Percentiles rank a stretch among this genome's conserved stretches.
These are phyloP conservation scores for Brachyptera putata DNA, from an alignment of 2,888 invertebrate species.

Conservation along the genomic window DNA sequence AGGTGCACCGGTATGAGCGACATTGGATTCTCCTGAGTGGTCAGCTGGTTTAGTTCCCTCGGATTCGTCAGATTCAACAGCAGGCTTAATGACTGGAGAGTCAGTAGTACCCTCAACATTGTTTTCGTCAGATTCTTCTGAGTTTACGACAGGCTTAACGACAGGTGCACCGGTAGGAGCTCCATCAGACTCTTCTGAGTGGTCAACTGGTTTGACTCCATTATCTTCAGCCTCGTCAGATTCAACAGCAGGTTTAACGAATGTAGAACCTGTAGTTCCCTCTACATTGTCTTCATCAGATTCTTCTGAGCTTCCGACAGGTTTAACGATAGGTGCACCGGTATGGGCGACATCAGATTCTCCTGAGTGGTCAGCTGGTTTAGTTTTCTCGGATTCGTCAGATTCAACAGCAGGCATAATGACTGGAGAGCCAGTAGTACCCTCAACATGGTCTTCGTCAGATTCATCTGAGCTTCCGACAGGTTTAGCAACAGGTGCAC, in stretches of 20 bases:
- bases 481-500: constrained; percentile 4
- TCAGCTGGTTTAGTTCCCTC: too few species aligned
- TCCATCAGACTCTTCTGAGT: too few species aligned
- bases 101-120: too few species aligned
- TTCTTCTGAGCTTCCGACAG: constrained; percentile 15
- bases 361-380: constrained; percentile 23
- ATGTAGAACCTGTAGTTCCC: neutral
- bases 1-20: neutral
- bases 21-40: neutral
- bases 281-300: constrained; percentile 21
- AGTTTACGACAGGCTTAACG: constrained; percentile 32
- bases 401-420: constrained; percentile 26
- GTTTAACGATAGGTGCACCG: neutral
- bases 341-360: constrained; percentile 3
- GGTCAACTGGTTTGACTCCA: too few species aligned
- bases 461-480: constrained; percentile 9
- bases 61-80: too few species aligned
- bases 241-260: constrained; percentile 26
- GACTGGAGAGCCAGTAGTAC: neutral
- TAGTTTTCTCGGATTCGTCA: constrained; percentile 29
- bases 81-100: too few species aligned
- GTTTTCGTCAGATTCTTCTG: too few species aligned
- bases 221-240: constrained; percentile 31
- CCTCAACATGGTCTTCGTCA: constrained; percentile 20
- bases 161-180: constrained; percentile 27